Evolutionary conservation across 2,888 invertebrate species (phyloP), one percentile per base, ranked within the genome.

Genomic region (Schizotus pectinicornis): DNA sequence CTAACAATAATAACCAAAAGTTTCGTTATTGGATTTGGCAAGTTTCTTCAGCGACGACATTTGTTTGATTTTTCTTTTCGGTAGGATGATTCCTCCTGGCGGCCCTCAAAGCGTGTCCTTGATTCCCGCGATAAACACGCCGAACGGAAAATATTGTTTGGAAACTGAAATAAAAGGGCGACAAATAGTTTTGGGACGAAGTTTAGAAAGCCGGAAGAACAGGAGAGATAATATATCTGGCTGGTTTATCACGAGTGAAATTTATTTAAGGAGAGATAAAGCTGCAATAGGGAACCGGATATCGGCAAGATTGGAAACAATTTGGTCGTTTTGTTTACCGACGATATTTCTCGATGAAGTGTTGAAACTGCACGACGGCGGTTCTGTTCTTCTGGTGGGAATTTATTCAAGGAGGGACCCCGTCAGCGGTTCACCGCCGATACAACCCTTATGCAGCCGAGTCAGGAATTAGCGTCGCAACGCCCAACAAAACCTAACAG

Each of bases 401-500:
- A 50, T 50, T 39, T 49, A 49, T 49, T 32, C 36, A 47, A 47
- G 13, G 36, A 36, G 35, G n/a, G 30, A 34, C 30, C 11, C 9
- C 6, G 35, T 36, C 14, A 37, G 41, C 39, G 31, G 39, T 42
- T 51, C 41, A 51, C 41, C 42, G 11, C 9, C 11, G 37, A 34
- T 12, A 37, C 12, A 42, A 45, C 22, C 22, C 22, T 22, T 22
- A 22, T 5, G 22, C 2, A 3, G 22, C 22, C 3, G 22, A 22
- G 22, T 22, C 5, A 22, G 22, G 22, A 22, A 22, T 22, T 22
- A 22, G 22, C 22, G 22, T 5, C 22, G 5, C 22, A 5, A 22
- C 22, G 22, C 5, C n/a, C 22, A 22, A 49, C 49, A 36, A 56
- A 57, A 56, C 56, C 56, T 56, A 61, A 61, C 56, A 61, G 53